Evolutionary conservation across 2,888 invertebrate species (phyloP).

Genomic region (Platerodrilus igneus): DNA sequence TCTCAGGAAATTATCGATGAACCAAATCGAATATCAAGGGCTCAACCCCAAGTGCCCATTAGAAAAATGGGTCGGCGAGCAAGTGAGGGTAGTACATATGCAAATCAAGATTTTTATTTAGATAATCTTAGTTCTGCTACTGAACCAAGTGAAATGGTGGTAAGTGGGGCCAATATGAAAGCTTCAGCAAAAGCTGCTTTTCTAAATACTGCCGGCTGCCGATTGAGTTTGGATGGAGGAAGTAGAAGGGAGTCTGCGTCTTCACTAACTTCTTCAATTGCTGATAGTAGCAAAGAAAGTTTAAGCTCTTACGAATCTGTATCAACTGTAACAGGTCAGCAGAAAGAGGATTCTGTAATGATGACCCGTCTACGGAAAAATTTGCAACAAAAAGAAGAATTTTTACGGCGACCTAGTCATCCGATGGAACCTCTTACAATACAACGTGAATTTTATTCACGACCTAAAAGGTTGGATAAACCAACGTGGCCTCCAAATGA

Average conservation of each 20-base stretch:
- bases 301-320: constrained; percentile 64
- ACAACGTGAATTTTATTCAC: constrained; percentile 71
- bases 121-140: constrained; percentile 27
- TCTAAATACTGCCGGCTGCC: constrained; percentile 37
- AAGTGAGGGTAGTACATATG: constrained; percentile 50
- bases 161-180: constrained; percentile 26
- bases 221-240: constrained; percentile 48
- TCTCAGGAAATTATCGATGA: constrained; percentile 35
- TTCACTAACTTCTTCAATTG: constrained; percentile 58
- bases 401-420: constrained; percentile 69
- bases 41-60: constrained; percentile 46
- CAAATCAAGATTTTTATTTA: constrained; percentile 31
- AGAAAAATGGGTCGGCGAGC: constrained; percentile 50
- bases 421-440: constrained; percentile 49
- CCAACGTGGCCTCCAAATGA: constrained; percentile 41
- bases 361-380: constrained; percentile 77
- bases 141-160: constrained; percentile 33
- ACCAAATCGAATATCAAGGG: constrained; percentile 42
- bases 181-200: constrained; percentile 16
- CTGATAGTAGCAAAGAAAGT: constrained; percentile 64
- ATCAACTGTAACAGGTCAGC: constrained; percentile 62
- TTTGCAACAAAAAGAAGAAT: constrained; percentile 86
- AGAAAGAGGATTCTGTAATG: constrained; percentile 63
- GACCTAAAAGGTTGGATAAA: constrained; percentile 70
- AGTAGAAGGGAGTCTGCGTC: constrained; percentile 59